Percentiles rank a stretch among this genome's conserved stretches.
phyloP scores from a whole-genome alignment of 2,113 vertebrate species.

The Calidris pygmaea region DNA sequence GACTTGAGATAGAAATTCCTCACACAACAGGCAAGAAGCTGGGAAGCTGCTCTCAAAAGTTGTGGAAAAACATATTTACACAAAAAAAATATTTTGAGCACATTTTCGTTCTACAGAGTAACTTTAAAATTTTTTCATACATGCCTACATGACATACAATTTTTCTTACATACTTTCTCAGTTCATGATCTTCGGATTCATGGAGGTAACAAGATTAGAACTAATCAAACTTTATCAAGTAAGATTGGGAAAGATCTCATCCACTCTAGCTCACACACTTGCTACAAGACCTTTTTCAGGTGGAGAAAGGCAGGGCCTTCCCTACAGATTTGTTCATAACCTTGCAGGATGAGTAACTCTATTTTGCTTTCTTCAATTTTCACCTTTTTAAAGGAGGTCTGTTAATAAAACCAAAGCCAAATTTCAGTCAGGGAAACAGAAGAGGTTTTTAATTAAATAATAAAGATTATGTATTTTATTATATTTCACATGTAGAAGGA shows the following conservation, averaged over 20 bases:
- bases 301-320: background rate
- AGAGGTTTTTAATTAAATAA: background rate
- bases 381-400: background rate
- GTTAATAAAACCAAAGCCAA: background rate
- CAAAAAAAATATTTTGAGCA: background rate
- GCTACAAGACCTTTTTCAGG: background rate
- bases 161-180: background rate
- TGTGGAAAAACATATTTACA: background rate
- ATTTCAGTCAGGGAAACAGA: background rate
- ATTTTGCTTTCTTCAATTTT: background rate
- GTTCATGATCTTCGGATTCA: background rate
- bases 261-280: background rate
- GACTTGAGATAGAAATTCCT: slow-evolving; percentile 13
- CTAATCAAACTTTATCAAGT: background rate
- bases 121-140: background rate
- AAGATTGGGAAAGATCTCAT: background rate
- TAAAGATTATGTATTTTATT: background rate
- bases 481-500: background rate
- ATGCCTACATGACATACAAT: background rate
- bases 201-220: background rate
- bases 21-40: background rate
- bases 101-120: background rate
- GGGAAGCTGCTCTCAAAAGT: background rate
- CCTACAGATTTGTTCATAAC: background rate
- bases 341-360: background rate